Evolutionary conservation across 2,797 vertebrate genomes (phyloP).

Genomic region (Rhinogobio ventralis): DNA sequence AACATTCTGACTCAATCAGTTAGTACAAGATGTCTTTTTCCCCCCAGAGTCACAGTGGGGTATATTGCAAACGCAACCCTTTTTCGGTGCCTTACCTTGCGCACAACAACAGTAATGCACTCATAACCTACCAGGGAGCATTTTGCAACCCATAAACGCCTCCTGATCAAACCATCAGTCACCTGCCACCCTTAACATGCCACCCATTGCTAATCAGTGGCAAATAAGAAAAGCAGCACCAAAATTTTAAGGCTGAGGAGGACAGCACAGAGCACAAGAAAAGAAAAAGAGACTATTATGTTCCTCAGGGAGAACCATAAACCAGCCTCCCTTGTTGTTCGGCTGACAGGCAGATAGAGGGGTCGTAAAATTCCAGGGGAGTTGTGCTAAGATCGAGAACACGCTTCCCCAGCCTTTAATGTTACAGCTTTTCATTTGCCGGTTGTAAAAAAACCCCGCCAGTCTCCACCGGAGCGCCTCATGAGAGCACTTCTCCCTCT

Average conservation of each 20-base stretch:
- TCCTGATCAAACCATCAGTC: conserved; percentile 52
- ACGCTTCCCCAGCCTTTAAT: conserved; percentile 21
- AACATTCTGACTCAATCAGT: neutral
- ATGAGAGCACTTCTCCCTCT: conserved; percentile 33
- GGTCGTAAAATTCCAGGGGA: conserved; percentile 42
- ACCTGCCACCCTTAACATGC: conserved; percentile 4
- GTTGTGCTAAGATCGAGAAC: conserved; percentile 18
- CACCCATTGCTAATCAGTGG: conserved; percentile 5
- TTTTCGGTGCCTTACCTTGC: neutral
- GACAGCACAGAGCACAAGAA: neutral
- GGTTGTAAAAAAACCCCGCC: conserved; percentile 19
- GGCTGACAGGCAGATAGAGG: conserved; percentile 31
- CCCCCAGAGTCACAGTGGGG: neutral
- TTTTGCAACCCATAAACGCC: conserved; percentile 33
- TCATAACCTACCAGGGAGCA: conserved; percentile 34
- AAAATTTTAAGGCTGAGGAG: neutral
- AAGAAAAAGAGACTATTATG: conserved; percentile 36
- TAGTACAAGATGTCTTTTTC: neutral
- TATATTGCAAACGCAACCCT: neutral
- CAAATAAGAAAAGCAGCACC: neutral
- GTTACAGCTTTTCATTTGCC: conserved; percentile 36
- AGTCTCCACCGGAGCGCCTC: neutral
- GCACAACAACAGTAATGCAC: conserved; percentile 24
- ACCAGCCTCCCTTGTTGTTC: conserved; percentile 26
- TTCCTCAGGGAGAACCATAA: conserved; percentile 6